phyloP scores from a whole-genome alignment of 2,888 invertebrate species.

The Amphipyra berbera region DNA sequence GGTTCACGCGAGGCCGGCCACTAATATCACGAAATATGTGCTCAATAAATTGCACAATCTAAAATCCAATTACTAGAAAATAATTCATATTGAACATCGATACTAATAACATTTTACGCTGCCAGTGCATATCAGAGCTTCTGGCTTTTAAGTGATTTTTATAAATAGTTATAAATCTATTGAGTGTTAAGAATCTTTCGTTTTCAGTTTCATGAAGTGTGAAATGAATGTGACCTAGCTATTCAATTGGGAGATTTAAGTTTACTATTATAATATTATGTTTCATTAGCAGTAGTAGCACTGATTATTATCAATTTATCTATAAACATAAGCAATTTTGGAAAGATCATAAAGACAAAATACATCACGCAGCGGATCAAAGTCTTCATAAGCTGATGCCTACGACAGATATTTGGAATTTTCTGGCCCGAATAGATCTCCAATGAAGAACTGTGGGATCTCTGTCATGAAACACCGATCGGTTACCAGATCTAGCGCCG shows the following conservation, averaged over 20 bases:
- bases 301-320: no score
- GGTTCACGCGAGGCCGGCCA: constrained; percentile 14
- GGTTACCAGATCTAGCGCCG: no score
- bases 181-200: not conserved
- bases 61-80: constrained; percentile 51
- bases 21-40: constrained; percentile 37
- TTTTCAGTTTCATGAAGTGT: constrained; percentile 6
- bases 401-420: no score
- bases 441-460: no score
- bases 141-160: constrained; percentile 44
- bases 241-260: not conserved
- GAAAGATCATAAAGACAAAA: no score
- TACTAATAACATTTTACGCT: constrained; percentile 37
- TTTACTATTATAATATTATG: not conserved
- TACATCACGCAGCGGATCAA: no score
- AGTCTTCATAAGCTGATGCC: no score
- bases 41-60: constrained; percentile 45
- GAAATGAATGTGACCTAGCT: not conserved
- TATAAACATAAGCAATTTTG: no score
- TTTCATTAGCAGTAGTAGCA: no score
- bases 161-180: constrained; percentile 37
- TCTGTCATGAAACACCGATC: no score
- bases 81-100: constrained; percentile 37
- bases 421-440: no score
- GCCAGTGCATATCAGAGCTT: constrained; percentile 14